Evolutionary conservation across 2,113 vertebrate genomes (phyloP), one percentile per base, ranked within the genome.

Genomic region (Cynocephalus volans): DNA sequence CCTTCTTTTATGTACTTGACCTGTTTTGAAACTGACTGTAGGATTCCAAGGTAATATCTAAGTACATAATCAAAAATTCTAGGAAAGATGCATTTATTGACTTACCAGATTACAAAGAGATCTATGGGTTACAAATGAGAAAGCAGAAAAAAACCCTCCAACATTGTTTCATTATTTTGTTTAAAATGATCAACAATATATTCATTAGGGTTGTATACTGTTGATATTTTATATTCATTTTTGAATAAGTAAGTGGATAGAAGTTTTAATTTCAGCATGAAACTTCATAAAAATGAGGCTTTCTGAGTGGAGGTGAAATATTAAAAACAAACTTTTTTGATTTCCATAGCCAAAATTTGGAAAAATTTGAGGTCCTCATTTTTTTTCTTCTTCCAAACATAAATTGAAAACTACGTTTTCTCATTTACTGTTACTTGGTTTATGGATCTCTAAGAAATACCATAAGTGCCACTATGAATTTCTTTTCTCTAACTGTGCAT

Each of bases 1-100:
- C 41, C 77, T 95, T 77, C 81, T 96, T 97, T 97, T 93, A 93
- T 96, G 65, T 69, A 92, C 75, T 92, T 70, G 75, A 45, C 28
- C 73, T 77, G 60, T 81, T 95, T 89, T 95, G 70, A 93, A 92
- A 75, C 54, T 88, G 54, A 85, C 76, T 75, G 15, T 84, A 84
- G 96, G 64, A 84, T 84, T 96, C 15, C 33, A 89, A 92, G 89
- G 87, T 48, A 93, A 95, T 26, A 48, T 86, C n/a, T 19, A 92
- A 95, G 60, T n/a, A 82, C 23, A 56, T 26, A 58, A 67, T 62
- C 31, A 56, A 72, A 72, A 89, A 89, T 75, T 97, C 73, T 26
- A 69, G 76, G 50, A 95, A 93, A 90, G 82, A 80, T 73, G 6
- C 8, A 69, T 64, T 76, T 96, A n/a, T 93, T 95, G 52, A 92